Conservation (phyloP, 2,113 vertebrate species). For the Silurus glanis region DNA sequence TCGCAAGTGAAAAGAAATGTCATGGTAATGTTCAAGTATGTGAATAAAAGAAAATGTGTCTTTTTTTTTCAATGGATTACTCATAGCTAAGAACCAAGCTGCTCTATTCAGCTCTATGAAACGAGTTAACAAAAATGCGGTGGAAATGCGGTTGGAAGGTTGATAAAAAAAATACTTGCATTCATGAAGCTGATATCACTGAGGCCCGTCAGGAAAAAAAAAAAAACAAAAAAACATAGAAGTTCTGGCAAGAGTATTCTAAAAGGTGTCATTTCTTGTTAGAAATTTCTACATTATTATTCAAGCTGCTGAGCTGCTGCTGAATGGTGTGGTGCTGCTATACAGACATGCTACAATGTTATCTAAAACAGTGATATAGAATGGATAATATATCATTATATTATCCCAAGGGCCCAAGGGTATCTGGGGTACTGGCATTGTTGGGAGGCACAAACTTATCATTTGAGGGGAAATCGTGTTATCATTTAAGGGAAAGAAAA, state of each 20-base stretch:
- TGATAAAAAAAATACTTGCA: conserved; percentile 1
- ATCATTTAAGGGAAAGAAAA: background rate
- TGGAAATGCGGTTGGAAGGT: background rate
- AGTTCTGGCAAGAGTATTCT: background rate
- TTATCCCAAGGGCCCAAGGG: background rate
- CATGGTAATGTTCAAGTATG: too few relatives aligned
- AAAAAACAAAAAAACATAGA: too few relatives aligned
- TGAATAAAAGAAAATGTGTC: background rate
- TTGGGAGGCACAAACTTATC: background rate
- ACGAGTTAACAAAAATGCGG: background rate
- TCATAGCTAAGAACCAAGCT: background rate
- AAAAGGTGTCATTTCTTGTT: background rate
- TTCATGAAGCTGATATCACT: conserved; percentile 7
- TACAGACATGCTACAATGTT: background rate
- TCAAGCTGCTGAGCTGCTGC: background rate
- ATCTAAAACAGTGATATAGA: conserved; percentile 5
- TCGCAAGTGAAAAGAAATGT: background rate
- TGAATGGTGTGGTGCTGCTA: background rate
- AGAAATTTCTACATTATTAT: background rate
- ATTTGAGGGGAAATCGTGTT: background rate
- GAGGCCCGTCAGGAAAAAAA: too few relatives aligned
- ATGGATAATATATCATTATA: background rate
- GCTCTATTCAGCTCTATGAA: background rate
- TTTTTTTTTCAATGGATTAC: background rate
- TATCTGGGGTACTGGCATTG: background rate